These are phyloP conservation scores for Aphidius ervi DNA, from an alignment of 1,140 invertebrate genomes.

Conservation along the genomic window DNA sequence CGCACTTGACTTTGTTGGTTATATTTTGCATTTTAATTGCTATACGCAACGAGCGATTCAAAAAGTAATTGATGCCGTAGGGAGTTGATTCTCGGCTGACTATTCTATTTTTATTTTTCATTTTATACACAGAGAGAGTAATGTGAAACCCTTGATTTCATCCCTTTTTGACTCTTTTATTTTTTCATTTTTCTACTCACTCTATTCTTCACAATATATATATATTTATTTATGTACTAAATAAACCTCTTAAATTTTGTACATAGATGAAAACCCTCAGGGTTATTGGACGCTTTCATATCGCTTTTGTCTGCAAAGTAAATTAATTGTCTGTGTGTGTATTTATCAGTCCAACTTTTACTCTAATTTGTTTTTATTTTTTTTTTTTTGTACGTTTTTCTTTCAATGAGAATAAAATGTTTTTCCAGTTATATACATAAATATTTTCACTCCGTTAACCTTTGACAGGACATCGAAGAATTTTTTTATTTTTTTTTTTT, in stretches of 20 bases:
- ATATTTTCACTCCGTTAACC: conserved; percentile 32
- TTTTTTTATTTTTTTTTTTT: conserved; percentile 4
- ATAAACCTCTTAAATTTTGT: too few relatives aligned
- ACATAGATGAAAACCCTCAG: too few relatives aligned
- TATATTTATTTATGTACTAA: too few relatives aligned
- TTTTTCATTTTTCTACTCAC: neutral
- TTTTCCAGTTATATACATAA: conserved; percentile 26
- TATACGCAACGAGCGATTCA: conserved; percentile 25
- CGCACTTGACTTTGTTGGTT: conserved; percentile 24
- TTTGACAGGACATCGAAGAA: conserved; percentile 17
- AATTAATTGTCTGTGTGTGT: conserved; percentile 7
- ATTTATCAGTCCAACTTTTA: neutral
- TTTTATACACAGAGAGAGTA: neutral
- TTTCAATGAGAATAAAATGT: conserved; percentile 19
- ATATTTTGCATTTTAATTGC: conserved; percentile 37
- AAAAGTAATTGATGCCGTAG: conserved; percentile 34
- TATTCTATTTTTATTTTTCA: neutral
- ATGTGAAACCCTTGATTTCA: neutral
- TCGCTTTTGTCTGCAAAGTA: conserved; percentile 5
- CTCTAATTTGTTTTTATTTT: conserved; percentile 22
- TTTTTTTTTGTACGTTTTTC: conserved; percentile 27
- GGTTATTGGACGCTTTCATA: conserved; percentile 2
- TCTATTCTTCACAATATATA: neutral
- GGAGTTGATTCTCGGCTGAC: conserved; percentile 18
- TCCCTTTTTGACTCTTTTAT: neutral